These are phyloP conservation scores for Anguilla marmorata DNA, from an alignment of 2,797 vertebrate species.

Conservation along the genomic window DNA sequence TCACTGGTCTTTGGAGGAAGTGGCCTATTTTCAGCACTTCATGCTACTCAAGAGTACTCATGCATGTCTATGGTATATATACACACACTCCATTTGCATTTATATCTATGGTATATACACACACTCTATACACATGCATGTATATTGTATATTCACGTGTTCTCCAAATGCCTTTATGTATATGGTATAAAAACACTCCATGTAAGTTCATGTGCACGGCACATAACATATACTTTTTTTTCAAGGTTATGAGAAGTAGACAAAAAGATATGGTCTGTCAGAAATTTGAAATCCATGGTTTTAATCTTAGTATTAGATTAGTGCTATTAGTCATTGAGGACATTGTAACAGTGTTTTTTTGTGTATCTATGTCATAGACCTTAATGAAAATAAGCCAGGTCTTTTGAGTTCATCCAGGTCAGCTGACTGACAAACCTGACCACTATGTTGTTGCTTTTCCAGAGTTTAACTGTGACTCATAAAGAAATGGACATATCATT, in stretches of 20 bases:
- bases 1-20: constrained; percentile 52
- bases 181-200: too few relatives aligned
- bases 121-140: too few relatives aligned
- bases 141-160: too few relatives aligned
- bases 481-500: too few relatives aligned
- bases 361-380: neutral
- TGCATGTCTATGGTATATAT: neutral
- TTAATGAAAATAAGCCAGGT: neutral
- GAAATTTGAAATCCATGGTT: too few relatives aligned
- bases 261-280: neutral
- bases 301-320: too few relatives aligned
- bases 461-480: too few relatives aligned
- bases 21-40: constrained; percentile 53
- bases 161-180: too few relatives aligned
- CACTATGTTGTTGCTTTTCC: neutral
- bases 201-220: neutral
- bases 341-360: too few relatives aligned
- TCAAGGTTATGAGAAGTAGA: neutral
- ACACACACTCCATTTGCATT: too few relatives aligned
- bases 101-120: too few relatives aligned
- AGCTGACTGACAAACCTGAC: neutral
- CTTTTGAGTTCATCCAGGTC: neutral
- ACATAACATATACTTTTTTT: neutral
- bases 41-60: neutral
- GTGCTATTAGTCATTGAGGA: too few relatives aligned